Conservation (phyloP, 2,888 invertebrate genomes). For the Parthenolecanium corni region DNA sequence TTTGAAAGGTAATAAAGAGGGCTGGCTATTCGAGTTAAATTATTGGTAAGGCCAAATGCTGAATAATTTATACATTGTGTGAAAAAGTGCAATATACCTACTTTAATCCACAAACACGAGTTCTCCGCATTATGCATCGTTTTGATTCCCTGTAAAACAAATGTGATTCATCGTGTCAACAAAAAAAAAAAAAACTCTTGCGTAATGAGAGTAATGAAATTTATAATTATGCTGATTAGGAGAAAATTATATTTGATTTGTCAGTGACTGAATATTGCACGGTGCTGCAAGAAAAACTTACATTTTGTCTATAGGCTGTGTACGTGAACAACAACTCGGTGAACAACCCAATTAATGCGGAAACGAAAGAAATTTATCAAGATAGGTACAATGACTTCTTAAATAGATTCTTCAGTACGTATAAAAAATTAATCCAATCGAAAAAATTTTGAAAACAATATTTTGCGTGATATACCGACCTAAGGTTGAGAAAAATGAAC, state of each 20-base stretch:
- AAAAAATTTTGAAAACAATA: too few species aligned
- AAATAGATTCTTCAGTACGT: not conserved
- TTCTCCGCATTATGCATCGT: not conserved
- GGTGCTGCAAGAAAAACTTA: not conserved
- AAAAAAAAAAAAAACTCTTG: not conserved
- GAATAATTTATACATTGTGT: too few species aligned
- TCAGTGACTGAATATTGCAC: too few species aligned
- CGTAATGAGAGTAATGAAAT: constrained; percentile 1
- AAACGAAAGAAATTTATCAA: not conserved
- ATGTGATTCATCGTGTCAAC: not conserved
- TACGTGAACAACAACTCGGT: not conserved
- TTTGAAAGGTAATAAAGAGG: too few species aligned
- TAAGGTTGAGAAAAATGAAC: too few species aligned
- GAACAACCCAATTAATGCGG: not conserved
- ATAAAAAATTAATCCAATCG: too few species aligned
- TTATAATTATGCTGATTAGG: not conserved
- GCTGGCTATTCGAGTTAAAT: too few species aligned
- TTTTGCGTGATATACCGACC: too few species aligned
- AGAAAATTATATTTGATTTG: too few species aligned
- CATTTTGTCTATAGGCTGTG: not conserved
- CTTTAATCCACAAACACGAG: too few species aligned
- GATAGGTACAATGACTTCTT: not conserved
- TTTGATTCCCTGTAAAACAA: not conserved
- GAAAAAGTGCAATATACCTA: too few species aligned
- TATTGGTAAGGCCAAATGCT: too few species aligned